phyloP scores from a whole-genome alignment of 30 jellyfish, hydroid and myxozoan genomes.

The Clytia hemisphaerica region DNA sequence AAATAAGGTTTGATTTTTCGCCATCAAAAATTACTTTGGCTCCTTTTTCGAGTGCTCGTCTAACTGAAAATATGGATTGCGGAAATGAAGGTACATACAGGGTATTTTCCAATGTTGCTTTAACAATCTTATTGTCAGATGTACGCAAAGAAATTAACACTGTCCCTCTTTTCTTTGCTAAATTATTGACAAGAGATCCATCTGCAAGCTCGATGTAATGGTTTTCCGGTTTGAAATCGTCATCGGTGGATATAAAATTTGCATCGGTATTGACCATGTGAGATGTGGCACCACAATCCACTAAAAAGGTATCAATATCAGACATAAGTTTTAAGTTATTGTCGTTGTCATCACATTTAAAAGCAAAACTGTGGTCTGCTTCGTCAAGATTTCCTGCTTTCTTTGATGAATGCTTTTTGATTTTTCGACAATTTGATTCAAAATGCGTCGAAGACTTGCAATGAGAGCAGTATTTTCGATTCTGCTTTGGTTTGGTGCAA shows the following conservation, averaged over 20 bases:
- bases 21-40: slow-evolving; percentile 18
- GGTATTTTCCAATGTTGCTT: slow-evolving; percentile 20
- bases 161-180: slow-evolving; percentile 29
- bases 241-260: slow-evolving; percentile 18
- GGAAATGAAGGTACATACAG: slow-evolving; percentile 36
- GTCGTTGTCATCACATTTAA: slow-evolving; percentile 3
- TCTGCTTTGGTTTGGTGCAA: background rate
- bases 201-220: slow-evolving; percentile 52
- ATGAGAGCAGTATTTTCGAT: slow-evolving; percentile 29
- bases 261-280: background rate
- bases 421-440: slow-evolving; percentile 20
- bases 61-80: slow-evolving; percentile 39
- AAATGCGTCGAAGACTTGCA: slow-evolving; percentile 25
- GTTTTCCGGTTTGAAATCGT: slow-evolving; percentile 23
- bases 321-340: no score
- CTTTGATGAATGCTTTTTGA: slow-evolving; percentile 6
- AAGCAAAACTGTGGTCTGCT: background rate
- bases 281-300: slow-evolving; percentile 43
- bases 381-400: slow-evolving; percentile 2
- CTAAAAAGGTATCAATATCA: slow-evolving; percentile 12
- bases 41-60: slow-evolving; percentile 16
- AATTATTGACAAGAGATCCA: slow-evolving; percentile 39
- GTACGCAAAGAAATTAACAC: slow-evolving; percentile 18
- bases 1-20: background rate
- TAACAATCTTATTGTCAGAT: slow-evolving; percentile 1